Evolutionary conservation across 2,797 vertebrate species (phyloP).

Genomic region (Sphaeramia orbicularis): DNA sequence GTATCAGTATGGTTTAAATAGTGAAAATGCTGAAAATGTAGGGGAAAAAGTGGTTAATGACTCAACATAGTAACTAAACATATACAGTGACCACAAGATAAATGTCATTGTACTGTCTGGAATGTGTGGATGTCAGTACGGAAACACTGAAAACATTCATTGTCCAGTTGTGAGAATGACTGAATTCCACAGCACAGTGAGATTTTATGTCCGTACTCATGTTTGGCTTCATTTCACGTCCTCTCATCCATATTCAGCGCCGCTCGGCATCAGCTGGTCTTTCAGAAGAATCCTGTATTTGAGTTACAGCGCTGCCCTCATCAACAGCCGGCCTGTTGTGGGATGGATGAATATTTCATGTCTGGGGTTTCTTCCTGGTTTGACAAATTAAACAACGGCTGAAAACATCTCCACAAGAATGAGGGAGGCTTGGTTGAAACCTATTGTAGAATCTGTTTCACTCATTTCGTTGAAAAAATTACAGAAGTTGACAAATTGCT

Average conservation of each 20-base stretch:
- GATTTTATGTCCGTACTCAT: slow-evolving; percentile 50
- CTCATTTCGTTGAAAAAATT: neutral
- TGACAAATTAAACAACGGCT: neutral
- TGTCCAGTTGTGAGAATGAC: slow-evolving; percentile 39
- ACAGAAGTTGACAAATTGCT: no score
- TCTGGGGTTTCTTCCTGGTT: slow-evolving; percentile 16
- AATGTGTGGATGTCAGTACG: slow-evolving; percentile 8
- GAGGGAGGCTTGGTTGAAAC: neutral
- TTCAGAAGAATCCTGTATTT: slow-evolving; percentile 25
- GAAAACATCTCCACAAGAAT: neutral
- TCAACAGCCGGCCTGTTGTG: slow-evolving; percentile 49
- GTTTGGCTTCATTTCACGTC: slow-evolving; percentile 32
- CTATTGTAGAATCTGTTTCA: no score
- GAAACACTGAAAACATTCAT: slow-evolving; percentile 37
- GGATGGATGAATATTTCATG: slow-evolving; percentile 61
- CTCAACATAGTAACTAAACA: no score
- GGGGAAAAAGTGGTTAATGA: no score
- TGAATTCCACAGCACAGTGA: slow-evolving; percentile 50
- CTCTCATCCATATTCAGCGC: slow-evolving; percentile 70
- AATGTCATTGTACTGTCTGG: slow-evolving; percentile 6
- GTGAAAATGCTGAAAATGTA: no score
- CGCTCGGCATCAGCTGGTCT: slow-evolving; percentile 37
- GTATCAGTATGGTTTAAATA: no score
- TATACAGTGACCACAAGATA: slow-evolving; percentile 2
- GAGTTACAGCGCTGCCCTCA: slow-evolving; percentile 18